Evolutionary conservation across 2,888 invertebrate genomes (phyloP).

Genomic region (Drosophila greeni): DNA sequence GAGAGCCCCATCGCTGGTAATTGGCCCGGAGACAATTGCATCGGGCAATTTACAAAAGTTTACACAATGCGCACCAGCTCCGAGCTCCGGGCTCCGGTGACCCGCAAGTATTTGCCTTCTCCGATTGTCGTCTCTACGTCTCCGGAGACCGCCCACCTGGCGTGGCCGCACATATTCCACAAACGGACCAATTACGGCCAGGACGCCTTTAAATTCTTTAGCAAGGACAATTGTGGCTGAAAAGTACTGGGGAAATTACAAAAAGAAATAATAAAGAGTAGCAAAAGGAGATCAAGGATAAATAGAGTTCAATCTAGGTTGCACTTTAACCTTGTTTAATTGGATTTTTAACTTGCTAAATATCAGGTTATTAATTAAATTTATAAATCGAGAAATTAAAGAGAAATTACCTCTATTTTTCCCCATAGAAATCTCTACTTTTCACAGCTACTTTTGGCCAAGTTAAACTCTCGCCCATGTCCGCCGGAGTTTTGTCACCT

Average conservation of each 20-base stretch:
- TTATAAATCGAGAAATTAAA: background rate
- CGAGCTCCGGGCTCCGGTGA: slow-evolving; percentile 1
- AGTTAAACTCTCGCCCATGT: background rate
- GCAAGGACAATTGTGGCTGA: background rate
- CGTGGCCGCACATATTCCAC: background rate
- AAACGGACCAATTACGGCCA: background rate
- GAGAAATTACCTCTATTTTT: background rate
- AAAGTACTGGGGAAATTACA: background rate
- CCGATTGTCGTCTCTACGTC: slow-evolving; percentile 3
- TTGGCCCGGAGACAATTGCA: slow-evolving; percentile 18
- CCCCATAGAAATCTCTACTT: background rate
- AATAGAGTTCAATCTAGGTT: too few relatives aligned
- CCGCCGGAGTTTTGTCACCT: slow-evolving; percentile 12
- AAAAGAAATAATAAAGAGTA: background rate
- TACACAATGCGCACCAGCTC: slow-evolving; percentile 17
- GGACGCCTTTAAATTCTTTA: background rate
- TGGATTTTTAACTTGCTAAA: too few relatives aligned
- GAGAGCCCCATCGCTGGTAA: slow-evolving; percentile 6
- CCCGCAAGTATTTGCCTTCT: slow-evolving; percentile 9
- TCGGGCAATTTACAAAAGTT: slow-evolving; percentile 18
- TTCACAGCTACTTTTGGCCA: slow-evolving; percentile 3
- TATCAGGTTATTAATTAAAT: too few relatives aligned
- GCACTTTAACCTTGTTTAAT: too few relatives aligned
- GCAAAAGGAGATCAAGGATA: background rate
- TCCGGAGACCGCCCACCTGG: background rate